Evolutionary conservation across 2,888 invertebrate genomes (phyloP).

Genomic region (Ennomos fuscantarius): DNA sequence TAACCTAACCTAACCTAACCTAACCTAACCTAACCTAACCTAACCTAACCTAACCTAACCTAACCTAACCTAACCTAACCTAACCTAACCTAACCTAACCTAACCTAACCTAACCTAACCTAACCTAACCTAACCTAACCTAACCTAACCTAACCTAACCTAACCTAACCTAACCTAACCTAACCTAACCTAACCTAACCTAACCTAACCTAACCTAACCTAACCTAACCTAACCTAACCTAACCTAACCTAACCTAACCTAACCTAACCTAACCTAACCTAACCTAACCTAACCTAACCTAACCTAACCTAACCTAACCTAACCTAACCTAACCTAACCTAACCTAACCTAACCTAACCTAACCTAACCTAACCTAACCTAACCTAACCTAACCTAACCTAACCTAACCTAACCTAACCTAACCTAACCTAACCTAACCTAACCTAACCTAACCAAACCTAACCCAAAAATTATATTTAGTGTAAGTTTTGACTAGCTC

Average conservation of each 20-base stretch:
- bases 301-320: slow-evolving; percentile 13
- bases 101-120: slow-evolving; percentile 26
- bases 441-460: too few species aligned
- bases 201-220: neutral
- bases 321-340: slow-evolving; percentile 12
- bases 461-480: too few species aligned
- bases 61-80: slow-evolving; percentile 22
- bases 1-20: slow-evolving; percentile 19
- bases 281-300: slow-evolving; percentile 19
- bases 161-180: slow-evolving; percentile 21
- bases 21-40: slow-evolving; percentile 20
- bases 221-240: slow-evolving; percentile 1
- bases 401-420: too few species aligned
- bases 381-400: too few species aligned
- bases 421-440: too few species aligned
- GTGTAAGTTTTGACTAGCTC: too few species aligned
- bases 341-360: neutral
- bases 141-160: slow-evolving; percentile 25
- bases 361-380: too few species aligned
- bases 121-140: slow-evolving; percentile 29
- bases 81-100: slow-evolving; percentile 23
- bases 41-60: slow-evolving; percentile 23
- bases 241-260: slow-evolving; percentile 5
- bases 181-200: slow-evolving; percentile 4
- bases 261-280: slow-evolving; percentile 3